Percentiles rank a stretch among this genome's conserved stretches.
These are phyloP conservation scores for Drosophila paranaensis DNA, from an alignment of 2,888 invertebrate species.

Conservation along the genomic window DNA sequence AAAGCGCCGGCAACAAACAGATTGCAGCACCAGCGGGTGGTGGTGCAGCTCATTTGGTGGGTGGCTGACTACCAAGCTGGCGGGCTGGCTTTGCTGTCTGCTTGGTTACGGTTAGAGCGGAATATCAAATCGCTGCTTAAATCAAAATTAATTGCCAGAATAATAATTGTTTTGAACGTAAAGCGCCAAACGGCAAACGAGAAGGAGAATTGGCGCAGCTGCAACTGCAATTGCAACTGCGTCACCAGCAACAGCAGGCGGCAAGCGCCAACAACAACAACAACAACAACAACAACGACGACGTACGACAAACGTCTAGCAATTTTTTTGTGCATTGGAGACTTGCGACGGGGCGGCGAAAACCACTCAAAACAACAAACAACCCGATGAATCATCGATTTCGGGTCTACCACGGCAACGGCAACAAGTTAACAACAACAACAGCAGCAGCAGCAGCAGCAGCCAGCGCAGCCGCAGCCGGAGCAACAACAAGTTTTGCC, in stretches of 20 bases:
- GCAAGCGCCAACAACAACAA: conserved; percentile 70
- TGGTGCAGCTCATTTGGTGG: conserved; percentile 35
- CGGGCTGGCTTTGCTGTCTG: conserved; percentile 17
- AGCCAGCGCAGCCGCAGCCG: conserved; percentile 20
- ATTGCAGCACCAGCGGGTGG: conserved; percentile 56
- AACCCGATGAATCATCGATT: conserved; percentile 79
- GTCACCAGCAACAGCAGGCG: conserved; percentile 68
- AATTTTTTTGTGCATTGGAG: conserved; percentile 49
- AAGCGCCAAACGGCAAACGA: conserved; percentile 66
- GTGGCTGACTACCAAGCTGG: conserved; percentile 33
- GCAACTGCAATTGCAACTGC: conserved; percentile 72
- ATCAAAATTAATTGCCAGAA: conserved; percentile 83
- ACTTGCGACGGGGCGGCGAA: conserved; percentile 40
- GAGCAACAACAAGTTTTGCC: conserved; percentile 48
- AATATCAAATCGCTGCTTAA: conserved; percentile 80
- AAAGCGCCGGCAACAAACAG: conserved; percentile 52
- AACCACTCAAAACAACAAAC: conserved; percentile 74
- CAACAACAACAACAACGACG: conserved; percentile 24
- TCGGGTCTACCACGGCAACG: conserved; percentile 50
- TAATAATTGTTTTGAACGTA: conserved; percentile 81
- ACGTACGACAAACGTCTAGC: conserved; percentile 73
- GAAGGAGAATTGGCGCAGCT: conserved; percentile 76
- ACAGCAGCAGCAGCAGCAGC: conserved; percentile 31
- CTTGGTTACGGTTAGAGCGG: conserved; percentile 40
- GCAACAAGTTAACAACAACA: conserved; percentile 33